Evolutionary conservation across 2,888 invertebrate genomes (phyloP), one percentile per base, ranked within the genome.

Genomic region (Imbricaverruca yamaguchii): DNA sequence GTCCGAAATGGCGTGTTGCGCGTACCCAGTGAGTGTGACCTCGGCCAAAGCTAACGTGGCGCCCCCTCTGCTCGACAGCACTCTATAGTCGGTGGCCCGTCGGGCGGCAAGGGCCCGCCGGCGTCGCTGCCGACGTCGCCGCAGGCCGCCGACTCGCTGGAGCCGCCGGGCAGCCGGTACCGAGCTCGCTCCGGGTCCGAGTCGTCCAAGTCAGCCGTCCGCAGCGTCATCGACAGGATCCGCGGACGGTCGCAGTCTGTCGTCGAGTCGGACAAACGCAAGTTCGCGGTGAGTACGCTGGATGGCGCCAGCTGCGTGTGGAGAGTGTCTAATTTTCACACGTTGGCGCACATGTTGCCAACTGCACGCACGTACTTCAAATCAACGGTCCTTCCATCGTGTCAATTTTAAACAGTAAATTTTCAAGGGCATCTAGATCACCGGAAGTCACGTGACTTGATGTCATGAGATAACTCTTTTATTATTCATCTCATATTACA

Each of bases 221-320:
- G 74, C 18, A 74, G 74, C 53, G 74, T 74, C 53, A 74, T 74
- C 74, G 74, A 74, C 74, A 25, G 74, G 13, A 25, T 74, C 39
- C 74, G 74, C 53, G 74, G 74, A 8, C 74, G 74, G 15, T 74
- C 74, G 39, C 74, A 74, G 74, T 74, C 74, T 25, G 74, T 74
- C 39, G 74, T 74, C 53, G 74, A 74, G 21, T 13, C 74, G 7
- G 74, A 74, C 53, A 74, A 74, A 21, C 74, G 74, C 74, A 74
- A 74, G 74, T 74, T 74, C 74, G 74, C 18, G 74, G 74, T 74
- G 21, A 74, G 74, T 74, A 25, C 74, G 39, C 39, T 11, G 21
- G 39, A 23, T 13, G 74, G 74, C 74, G 74, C 74, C 15, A 15
- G 59, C 39, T 39, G 39, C 39, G 39, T 39, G 39, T 39, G 39